Evolutionary conservation across 2,888 invertebrate species (phyloP), one percentile per base, ranked within the genome.

Genomic region (Xestia ashworthii): DNA sequence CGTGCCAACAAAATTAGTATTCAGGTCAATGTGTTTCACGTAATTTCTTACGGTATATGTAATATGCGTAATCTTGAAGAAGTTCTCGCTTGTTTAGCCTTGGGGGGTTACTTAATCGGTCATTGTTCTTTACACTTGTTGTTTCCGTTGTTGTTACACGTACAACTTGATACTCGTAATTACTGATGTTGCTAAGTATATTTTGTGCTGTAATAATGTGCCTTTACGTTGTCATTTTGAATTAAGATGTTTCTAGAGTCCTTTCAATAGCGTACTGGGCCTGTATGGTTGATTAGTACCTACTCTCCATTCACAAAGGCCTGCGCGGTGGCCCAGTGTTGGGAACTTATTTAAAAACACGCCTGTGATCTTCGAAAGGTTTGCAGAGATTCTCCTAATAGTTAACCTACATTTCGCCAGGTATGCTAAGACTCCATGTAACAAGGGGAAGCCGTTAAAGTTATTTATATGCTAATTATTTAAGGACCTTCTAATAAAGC

Each of bases 21-120:
- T 86, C 88, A 72, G 67, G 84, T 74, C 75, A 69, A 50, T 75
- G 76, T 78, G 64, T 74, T 76, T 62, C 76, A 72, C 71, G 73
- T 77, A 79, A 88, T 88, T 86, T 71, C 84, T 74, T 62, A 79
- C 58, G 74, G 80, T 58, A 46, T 74, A 64, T 71, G 60, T 86
- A 74, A 74, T 76, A 70, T 55, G 62, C 73, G 74, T 74, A 65
- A 79, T 78, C 82, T 82, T 64, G 53, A 74, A 78, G 64, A 71
- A 66, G 16, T 80, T 66, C 67, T 69, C 72, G 70, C 22, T 74
- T 83, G 62, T 60, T 69, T 73, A 60, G 71, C 32, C 69, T 83
- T 41, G 53, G 41, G 48, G 67, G 53, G 25, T 78, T 72, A 69
- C 64, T 72, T 83, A 83, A 87, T 83, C 84, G 80, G 87, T 79